Evolutionary conservation across 1,140 invertebrate genomes (phyloP).

Genomic region (Drosophila pseudoananassae): DNA sequence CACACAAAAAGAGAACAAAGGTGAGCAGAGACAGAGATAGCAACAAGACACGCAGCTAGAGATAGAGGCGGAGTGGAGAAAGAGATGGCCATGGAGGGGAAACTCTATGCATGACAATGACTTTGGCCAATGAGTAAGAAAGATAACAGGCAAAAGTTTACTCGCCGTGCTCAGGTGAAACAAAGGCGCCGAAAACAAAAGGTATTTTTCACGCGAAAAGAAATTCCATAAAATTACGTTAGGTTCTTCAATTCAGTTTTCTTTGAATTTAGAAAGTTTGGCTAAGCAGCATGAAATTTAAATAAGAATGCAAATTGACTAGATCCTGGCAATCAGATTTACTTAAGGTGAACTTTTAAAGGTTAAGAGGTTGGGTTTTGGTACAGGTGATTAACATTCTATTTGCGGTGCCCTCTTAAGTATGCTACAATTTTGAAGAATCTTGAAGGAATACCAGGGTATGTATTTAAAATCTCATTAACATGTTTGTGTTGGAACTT

Average conservation of each 20-base stretch:
- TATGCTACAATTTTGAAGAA: neutral
- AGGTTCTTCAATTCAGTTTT: constrained; percentile 30
- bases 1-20: constrained; percentile 9
- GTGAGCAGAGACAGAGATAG: neutral
- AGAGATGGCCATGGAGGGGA: constrained; percentile 5
- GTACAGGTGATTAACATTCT: neutral
- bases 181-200: constrained; percentile 44
- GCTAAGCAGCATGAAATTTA: constrained; percentile 22
- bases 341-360: neutral
- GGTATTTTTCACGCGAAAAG: constrained; percentile 21
- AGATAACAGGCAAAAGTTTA: constrained; percentile 43
- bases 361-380: neutral
- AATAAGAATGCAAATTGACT: constrained; percentile 34
- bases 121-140: constrained; percentile 48
- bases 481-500: too few relatives aligned
- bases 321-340: neutral
- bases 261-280: constrained; percentile 28
- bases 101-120: constrained; percentile 63
- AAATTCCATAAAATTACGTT: constrained; percentile 30
- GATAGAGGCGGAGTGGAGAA: neutral
- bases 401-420: neutral
- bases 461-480: too few relatives aligned
- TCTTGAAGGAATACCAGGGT: neutral
- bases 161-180: constrained; percentile 35
- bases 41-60: neutral